Evolutionary conservation across 2,113 vertebrate species (phyloP).

Genomic region (Platysternon megacephalum): DNA sequence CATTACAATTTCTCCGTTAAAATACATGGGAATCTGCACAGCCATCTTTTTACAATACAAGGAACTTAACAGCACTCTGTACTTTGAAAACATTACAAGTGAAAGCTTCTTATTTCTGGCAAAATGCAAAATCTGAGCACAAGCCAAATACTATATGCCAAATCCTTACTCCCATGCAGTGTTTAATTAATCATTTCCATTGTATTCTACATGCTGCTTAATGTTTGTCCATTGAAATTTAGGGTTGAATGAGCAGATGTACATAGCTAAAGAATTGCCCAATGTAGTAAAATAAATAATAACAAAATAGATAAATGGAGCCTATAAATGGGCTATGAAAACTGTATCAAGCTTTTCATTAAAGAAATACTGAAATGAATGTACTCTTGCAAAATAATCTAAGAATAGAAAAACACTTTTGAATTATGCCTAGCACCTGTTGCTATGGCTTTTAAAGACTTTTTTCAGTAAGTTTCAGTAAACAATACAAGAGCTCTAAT

Average conservation of each 20-base stretch:
- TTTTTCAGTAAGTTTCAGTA: background rate
- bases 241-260: background rate
- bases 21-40: constrained; percentile 16
- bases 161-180: constrained; percentile 21
- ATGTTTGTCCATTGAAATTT: constrained; percentile 60
- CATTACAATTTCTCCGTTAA: constrained; percentile 45
- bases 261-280: constrained; percentile 53
- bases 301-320: background rate
- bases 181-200: constrained; percentile 36
- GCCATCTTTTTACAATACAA: background rate
- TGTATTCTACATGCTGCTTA: constrained; percentile 35
- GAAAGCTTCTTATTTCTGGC: constrained; percentile 51
- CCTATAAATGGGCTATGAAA: constrained; percentile 19
- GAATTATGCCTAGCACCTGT: background rate
- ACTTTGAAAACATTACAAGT: background rate
- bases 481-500: background rate
- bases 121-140: constrained; percentile 36
- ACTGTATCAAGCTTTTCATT: constrained; percentile 19
- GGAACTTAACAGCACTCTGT: constrained; percentile 23
- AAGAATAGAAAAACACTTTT: constrained; percentile 7
- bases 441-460: constrained; percentile 33
- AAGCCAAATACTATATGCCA: constrained; percentile 42
- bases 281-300: constrained; percentile 15
- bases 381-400: constrained; percentile 33
- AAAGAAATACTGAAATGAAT: background rate